Percentiles rank a stretch among this genome's conserved stretches.
These are phyloP conservation scores for Mustela nigripes DNA, from an alignment of 2,113 vertebrate genomes.

Conservation along the genomic window DNA sequence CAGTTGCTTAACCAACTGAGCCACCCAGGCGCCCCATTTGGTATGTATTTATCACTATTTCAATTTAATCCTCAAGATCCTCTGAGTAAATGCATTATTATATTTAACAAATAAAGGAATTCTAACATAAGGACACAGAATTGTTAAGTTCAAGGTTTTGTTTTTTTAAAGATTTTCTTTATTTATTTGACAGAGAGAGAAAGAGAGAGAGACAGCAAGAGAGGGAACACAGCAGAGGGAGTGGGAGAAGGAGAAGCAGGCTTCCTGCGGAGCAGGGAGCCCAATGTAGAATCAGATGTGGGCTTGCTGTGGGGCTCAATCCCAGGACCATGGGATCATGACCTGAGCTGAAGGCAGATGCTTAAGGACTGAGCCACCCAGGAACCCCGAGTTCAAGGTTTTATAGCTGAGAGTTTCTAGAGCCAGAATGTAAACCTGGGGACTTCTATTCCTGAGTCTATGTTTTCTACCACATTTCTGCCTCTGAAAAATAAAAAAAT, in stretches of 20 bases:
- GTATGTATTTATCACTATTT: neutral
- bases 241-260: too few relatives aligned
- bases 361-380: too few relatives aligned
- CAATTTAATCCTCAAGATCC: neutral
- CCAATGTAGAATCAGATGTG: too few relatives aligned
- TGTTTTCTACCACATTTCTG: slow-evolving; percentile 14
- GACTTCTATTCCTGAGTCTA: neutral
- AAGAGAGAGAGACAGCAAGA: too few relatives aligned
- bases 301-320: too few relatives aligned
- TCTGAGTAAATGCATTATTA: neutral
- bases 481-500: neutral
- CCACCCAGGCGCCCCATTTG: neutral
- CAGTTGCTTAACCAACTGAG: too few relatives aligned
- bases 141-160: neutral
- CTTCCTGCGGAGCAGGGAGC: too few relatives aligned
- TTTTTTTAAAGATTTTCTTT: too few relatives aligned
- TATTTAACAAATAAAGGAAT: neutral
- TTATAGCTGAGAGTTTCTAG: neutral
- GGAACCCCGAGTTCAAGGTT: neutral
- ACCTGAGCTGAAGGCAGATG: too few relatives aligned
- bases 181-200: too few relatives aligned
- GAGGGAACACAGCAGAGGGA: too few relatives aligned
- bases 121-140: neutral
- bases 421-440: neutral
- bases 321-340: too few relatives aligned